Conservation (phyloP, 1,140 invertebrate genomes). For the Plodia interpunctella region DNA sequence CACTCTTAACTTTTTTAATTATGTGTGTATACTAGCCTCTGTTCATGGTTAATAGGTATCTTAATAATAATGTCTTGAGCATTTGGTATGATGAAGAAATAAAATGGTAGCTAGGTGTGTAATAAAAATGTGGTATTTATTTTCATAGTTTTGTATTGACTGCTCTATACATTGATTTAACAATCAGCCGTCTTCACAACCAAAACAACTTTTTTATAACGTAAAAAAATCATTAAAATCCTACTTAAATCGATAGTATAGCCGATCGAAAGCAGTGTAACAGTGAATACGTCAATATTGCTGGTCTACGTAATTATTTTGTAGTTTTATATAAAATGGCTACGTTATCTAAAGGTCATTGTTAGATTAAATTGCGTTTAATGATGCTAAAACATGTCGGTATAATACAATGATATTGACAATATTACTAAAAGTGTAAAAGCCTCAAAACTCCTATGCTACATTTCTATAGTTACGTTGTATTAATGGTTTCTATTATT, state of each 20-base stretch:
- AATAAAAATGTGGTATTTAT: background rate
- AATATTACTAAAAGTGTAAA: slow-evolving; percentile 68
- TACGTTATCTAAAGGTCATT: slow-evolving; percentile 42
- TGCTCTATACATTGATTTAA: slow-evolving; percentile 31
- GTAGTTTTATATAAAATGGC: slow-evolving; percentile 43
- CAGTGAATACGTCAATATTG: slow-evolving; percentile 2
- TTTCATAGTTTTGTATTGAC: slow-evolving; percentile 23
- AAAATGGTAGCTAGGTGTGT: no score
- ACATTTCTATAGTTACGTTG: slow-evolving; percentile 43
- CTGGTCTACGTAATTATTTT: slow-evolving; percentile 4
- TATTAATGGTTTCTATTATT: slow-evolving; percentile 43
- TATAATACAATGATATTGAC: slow-evolving; percentile 66
- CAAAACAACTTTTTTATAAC: slow-evolving; percentile 30
- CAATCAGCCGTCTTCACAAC: slow-evolving; percentile 41
- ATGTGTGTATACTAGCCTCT: no score
- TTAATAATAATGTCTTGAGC: no score
- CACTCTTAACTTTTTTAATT: no score
- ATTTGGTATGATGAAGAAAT: no score
- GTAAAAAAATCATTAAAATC: slow-evolving; percentile 21
- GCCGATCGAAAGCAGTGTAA: slow-evolving; percentile 24
- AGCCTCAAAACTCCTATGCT: slow-evolving; percentile 70
- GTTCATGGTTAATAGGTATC: no score
- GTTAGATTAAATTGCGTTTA: slow-evolving; percentile 36
- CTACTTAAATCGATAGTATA: slow-evolving; percentile 23
- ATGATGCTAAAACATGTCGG: slow-evolving; percentile 48